Evolutionary conservation across 2,888 invertebrate species (phyloP), one percentile per base, ranked within the genome.

Genomic region (Pollenia amentaria): DNA sequence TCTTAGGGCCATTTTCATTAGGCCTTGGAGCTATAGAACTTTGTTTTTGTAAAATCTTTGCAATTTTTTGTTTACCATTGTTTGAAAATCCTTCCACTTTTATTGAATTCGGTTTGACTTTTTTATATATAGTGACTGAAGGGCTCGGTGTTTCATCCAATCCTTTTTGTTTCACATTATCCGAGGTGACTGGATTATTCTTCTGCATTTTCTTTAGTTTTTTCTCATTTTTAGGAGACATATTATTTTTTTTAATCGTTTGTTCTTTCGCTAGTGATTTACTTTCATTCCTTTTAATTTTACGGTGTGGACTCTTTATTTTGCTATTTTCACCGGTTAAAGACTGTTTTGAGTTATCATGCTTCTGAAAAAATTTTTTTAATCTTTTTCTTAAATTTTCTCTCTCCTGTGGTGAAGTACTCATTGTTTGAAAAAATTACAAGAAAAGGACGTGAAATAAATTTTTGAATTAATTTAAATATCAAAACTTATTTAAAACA

Each of bases 361-460:
- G 64, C 12, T 80, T 78, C 55, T 76, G n/a, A 53, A 89, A 86
- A 9, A 89, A 62, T 18, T 48, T 84, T 75, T 77, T 77, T 16
- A 88, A 60, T 14, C 57, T 81, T 53, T 73, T 80, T 38, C 85
- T 82, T 10, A 89, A 60, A 60, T 88, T 85, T 11, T 88, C 85
- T 11, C 81, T 83, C 64, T 87, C 82, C 14, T 77, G 72, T 0
- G 38, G 11, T 1, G 84, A 77, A 38, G 42, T 53, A 40, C 53
- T 53, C 84, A 84, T 87, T 40, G 21, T 46, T 10, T 38, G n/a
- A 3, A 53, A 42, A 60, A 55, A 40, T 29, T 29, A 7, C 11
- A 2, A 64, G n/a, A 51, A 38, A 8, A 11, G 1, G 42, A 10
- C 2, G 12, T 14, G 12, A 16, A 53, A 65, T 55, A 14, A 21